Base-by-base conservation (phyloP, 2,113 vertebrate species). In the Pluvialis apricaria region DNA sequence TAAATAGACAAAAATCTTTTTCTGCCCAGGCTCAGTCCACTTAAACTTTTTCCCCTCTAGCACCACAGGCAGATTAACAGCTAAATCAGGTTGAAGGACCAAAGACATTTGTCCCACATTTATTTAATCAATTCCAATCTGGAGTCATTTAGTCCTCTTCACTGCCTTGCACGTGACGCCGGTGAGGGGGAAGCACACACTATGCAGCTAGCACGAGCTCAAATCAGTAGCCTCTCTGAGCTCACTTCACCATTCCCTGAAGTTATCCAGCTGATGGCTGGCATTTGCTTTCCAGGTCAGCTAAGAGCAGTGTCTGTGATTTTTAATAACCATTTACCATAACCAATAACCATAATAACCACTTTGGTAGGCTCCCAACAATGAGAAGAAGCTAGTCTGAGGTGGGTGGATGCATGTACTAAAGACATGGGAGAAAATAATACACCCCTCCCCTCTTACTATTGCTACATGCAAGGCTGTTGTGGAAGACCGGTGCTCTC, bases 401-500 rank as follows among this genome's bases (percentile, higher is more conserved):
- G 22, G 21, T 36, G 15, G 9, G 29, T 57, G 57, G 38, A 20
- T 77, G 47, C 29, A 87, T 29, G 36, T 47, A 32, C 8, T 44
- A 32, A 61, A 58, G 31, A 25, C 9, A 6, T 38, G 6, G 19
- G 26, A 86, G 51, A 90, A 81, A 18, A 42, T 14, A 47, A 9
- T 70, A 22, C 19, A 14, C 10, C 19, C 6, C 18, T 19, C 45
- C 13, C 13, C 5, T 9, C 2, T 49, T 24, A n/a, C 20, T 84
- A 13, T 36, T 81, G 18, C 58, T 55, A 26, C n/a, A 69, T 38
- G 14, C 16, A 84, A 49, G 34, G 31, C 24, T 69, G 21, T 10
- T 6, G 3, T 6, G 38, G 52, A 57, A 57, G 32, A 40, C 13
- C 52, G 38, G 12, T 0, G 0, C 32, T 73, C 38, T 68, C 31